Evolutionary conservation across 2,113 vertebrate species (phyloP).

Genomic region (Daboia siamensis): DNA sequence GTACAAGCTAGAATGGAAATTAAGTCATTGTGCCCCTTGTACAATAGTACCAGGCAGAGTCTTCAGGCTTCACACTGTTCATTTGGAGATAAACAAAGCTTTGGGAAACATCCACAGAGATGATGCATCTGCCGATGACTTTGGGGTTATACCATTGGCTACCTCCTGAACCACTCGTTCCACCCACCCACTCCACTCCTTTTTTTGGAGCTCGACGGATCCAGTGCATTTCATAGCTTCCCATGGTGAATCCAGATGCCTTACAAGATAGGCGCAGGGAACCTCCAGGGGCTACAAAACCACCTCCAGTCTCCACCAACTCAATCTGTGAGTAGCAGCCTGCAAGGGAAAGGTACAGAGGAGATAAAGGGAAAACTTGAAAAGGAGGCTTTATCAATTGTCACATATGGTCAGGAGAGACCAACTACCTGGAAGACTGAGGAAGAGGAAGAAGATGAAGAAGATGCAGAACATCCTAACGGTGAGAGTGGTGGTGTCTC

Average conservation of each 20-base stretch:
- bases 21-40: too few species aligned
- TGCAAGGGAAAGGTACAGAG: neutral
- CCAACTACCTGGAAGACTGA: neutral
- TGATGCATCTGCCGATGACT: neutral
- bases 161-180: neutral
- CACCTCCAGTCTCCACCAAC: neutral
- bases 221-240: fast-evolving
- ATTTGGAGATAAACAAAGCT: neutral
- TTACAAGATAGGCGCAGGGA: slow-evolving; percentile 13
- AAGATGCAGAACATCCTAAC: neutral
- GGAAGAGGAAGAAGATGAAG: neutral
- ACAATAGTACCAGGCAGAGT: too few species aligned
- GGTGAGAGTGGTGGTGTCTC: too few species aligned
- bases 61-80: too few species aligned
- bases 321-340: neutral
- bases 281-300: neutral
- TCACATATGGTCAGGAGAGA: neutral
- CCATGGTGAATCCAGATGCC: slow-evolving; percentile 29
- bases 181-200: neutral
- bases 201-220: neutral
- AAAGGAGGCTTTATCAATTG: neutral
- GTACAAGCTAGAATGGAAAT: too few species aligned
- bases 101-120: neutral
- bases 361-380: neutral
- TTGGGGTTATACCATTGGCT: neutral